These are phyloP conservation scores for Tigriopus californicus DNA, from an alignment of 2,888 invertebrate genomes.

Conservation along the genomic window DNA sequence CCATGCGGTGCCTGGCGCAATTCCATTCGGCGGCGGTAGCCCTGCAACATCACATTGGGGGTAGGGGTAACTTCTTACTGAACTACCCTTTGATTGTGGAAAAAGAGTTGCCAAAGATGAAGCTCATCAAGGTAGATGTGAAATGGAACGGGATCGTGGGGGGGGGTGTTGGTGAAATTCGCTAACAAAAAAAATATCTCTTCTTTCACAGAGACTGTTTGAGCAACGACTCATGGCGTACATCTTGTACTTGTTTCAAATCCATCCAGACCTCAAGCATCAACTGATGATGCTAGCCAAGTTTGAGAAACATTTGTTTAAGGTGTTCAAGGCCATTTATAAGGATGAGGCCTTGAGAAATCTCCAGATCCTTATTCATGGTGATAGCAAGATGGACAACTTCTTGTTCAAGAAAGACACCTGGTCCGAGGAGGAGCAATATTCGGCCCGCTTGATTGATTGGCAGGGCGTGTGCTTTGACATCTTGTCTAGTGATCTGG, in stretches of 20 bases:
- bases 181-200: too few relatives aligned
- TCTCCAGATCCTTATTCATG: conserved; percentile 5
- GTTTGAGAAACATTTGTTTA: conserved; percentile 2
- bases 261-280: neutral
- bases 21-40: conserved; percentile 5
- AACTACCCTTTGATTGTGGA: neutral
- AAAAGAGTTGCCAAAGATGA: neutral
- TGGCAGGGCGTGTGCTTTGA: conserved; percentile 14
- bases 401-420: conserved; percentile 7
- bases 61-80: neutral
- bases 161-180: too few relatives aligned
- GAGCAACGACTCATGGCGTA: neutral
- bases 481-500: conserved; percentile 1
- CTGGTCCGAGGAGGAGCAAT: conserved; percentile 7
- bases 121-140: neutral
- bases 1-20: conserved; percentile 4
- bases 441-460: conserved; percentile 8
- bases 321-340: neutral
- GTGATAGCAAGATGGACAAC: conserved; percentile 11
- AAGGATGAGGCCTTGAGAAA: neutral
- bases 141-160: too few relatives aligned
- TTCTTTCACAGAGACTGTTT: neutral
- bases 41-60: neutral
- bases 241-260: neutral
- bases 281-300: conserved; percentile 3